Evolutionary conservation across 2,888 invertebrate genomes (phyloP).

Genomic region (Cepaea hortensis): DNA sequence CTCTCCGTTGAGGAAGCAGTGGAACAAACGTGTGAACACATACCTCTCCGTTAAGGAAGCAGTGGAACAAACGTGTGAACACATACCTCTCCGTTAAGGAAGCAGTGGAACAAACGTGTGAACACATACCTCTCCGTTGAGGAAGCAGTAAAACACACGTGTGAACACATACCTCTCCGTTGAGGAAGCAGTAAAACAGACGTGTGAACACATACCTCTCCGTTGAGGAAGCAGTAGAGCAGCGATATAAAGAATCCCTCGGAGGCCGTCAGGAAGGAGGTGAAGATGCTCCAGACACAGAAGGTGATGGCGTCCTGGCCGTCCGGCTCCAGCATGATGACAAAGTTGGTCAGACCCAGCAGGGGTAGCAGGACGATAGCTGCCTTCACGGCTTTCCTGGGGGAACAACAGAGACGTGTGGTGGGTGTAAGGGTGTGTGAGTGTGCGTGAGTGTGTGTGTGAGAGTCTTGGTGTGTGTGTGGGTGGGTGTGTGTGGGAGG

Average conservation of each 20-base stretch:
- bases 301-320: constrained; percentile 69
- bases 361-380: constrained; percentile 78
- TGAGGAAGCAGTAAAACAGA: constrained; percentile 77
- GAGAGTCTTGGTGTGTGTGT: no score
- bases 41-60: no score
- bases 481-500: no score
- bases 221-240: constrained; percentile 78
- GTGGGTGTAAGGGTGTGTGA: background rate
- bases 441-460: background rate
- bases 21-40: no score
- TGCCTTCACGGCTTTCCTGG: constrained; percentile 78
- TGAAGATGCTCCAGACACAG: constrained; percentile 75
- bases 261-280: constrained; percentile 77
- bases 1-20: no score
- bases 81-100: no score
- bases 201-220: constrained; percentile 71
- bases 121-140: constrained; percentile 76
- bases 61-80: no score
- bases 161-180: constrained; percentile 75
- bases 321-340: constrained; percentile 77
- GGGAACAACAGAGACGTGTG: constrained; percentile 39
- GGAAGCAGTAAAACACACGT: constrained; percentile 76
- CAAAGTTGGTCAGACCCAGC: constrained; percentile 78
- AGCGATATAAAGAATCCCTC: constrained; percentile 78
- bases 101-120: no score